Base-by-base conservation (phyloP, 1,140 invertebrate genomes). In the Procambarus clarkii region DNA sequence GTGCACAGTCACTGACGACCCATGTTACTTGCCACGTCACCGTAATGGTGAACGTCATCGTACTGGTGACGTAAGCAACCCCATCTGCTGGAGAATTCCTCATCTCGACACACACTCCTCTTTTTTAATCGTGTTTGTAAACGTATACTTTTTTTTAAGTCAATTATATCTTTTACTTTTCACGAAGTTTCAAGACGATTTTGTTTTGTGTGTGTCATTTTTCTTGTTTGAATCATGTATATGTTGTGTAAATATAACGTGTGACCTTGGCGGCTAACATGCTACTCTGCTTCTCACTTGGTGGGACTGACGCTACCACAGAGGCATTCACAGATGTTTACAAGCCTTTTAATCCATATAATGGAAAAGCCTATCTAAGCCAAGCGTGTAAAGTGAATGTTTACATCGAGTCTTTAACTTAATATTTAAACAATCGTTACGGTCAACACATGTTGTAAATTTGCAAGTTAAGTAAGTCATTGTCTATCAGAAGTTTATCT, bases 201-300 rank as follows among this genome's bases (percentile, higher is more conserved):
- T 81, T 91, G 34, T 34, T 34, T 34, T 86, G 69, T 86, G 84
- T 81, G 87, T 91, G 86, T 34, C 34, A 34, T 34, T 34, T 34
- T 74, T 86, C 78, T 91, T 80, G 84, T 91, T 86, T 86, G 64
- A 45, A 86, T 91, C 76, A 81, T 91, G 90, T 87, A 91, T 91
- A 91, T 91, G 90, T 91, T 91, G 84, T 87, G 90, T 91, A 91
- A 24, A 91, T 91, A 91, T 58, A 13, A 91, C 76, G 90, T 91
- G 90, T 91, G 84, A 86, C 90, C 84, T 91, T 79, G 88, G 81
- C 83, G 81, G 77, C 82, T 85, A 85, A 85, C 82, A 69, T 81
- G 87, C 87, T 89, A 64, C 74, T 79, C 50, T 50, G 74, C 21
- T 83, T 91, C 89, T 91, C 89, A 54, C 54, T 79, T 74, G 89